A percentile compares a stretch with the other conserved stretches of the same genome.
phyloP scores from a whole-genome alignment of 1,140 invertebrate species.

The Zaprionus vittiger region DNA sequence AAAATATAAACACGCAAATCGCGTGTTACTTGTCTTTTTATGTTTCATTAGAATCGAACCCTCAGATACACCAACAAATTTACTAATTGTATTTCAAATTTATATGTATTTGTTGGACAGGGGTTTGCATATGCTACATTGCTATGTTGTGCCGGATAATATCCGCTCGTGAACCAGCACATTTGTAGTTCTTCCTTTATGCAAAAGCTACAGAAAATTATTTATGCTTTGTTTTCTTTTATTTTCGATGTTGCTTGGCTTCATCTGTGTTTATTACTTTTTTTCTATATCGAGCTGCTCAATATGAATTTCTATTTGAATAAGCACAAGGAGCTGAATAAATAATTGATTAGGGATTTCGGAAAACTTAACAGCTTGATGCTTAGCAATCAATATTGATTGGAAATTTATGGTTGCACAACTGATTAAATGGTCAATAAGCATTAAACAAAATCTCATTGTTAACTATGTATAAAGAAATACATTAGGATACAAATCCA shows the following conservation, averaged over 20 bases:
- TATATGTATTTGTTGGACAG: constrained; percentile 2
- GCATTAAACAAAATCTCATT: no score
- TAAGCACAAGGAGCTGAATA: neutral
- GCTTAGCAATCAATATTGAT: neutral
- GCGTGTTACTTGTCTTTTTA: constrained; percentile 47
- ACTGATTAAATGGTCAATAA: no score
- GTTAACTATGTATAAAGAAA: no score
- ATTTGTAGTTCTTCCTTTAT: constrained; percentile 50
- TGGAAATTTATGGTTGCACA: neutral
- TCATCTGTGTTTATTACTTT: constrained; percentile 30
- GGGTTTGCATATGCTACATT: constrained; percentile 44
- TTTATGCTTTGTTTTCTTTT: constrained; percentile 54
- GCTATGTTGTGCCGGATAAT: constrained; percentile 1
- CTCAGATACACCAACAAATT: constrained; percentile 13
- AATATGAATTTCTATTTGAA: constrained; percentile 13
- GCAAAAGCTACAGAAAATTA: constrained; percentile 34
- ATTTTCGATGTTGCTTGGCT: constrained; percentile 35
- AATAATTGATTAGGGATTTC: neutral
- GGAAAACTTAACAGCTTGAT: neutral
- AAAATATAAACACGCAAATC: constrained; percentile 71
- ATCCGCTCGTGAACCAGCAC: constrained; percentile 45
- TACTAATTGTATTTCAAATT: constrained; percentile 24
- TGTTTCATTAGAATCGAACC: constrained; percentile 13
- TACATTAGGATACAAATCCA: no score
- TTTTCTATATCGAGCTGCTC: constrained; percentile 12